phyloP scores from a whole-genome alignment of 2,888 invertebrate genomes.

The Thalpophila matura region DNA sequence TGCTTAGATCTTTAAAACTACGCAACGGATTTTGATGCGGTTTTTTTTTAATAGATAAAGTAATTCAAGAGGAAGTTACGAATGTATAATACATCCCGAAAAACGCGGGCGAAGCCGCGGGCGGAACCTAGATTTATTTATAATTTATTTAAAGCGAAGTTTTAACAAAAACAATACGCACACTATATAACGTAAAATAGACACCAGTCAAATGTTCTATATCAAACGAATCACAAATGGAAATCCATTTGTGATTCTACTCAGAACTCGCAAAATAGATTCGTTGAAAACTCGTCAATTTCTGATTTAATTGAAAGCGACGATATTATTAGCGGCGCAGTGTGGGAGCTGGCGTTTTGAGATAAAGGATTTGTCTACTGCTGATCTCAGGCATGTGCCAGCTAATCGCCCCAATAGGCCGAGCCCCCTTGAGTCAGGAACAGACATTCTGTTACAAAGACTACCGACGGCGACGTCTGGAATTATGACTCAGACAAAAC shows the following conservation, averaged over 20 bases:
- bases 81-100: no score
- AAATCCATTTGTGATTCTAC: constrained; percentile 65
- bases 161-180: constrained; percentile 3
- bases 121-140: no score
- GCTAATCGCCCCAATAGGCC: constrained; percentile 70
- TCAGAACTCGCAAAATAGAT: constrained; percentile 68
- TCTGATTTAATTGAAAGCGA: constrained; percentile 76
- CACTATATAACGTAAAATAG: constrained; percentile 13
- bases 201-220: constrained; percentile 17
- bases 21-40: no score
- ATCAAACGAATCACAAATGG: constrained; percentile 54
- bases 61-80: no score
- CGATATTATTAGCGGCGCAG: constrained; percentile 73
- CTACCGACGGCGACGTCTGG: constrained; percentile 34
- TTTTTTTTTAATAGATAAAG: no score
- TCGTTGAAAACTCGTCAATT: constrained; percentile 75
- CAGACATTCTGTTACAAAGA: constrained; percentile 67
- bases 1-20: no score
- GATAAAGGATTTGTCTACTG: constrained; percentile 80
- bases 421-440: constrained; percentile 68
- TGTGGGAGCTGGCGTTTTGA: constrained; percentile 68
- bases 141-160: no score
- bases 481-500: constrained; percentile 43
- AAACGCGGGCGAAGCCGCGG: no score
- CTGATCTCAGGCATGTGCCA: constrained; percentile 71